A percentile compares a stretch with the other conserved stretches of the same genome.
Evolutionary conservation across 64 coral and sea anemone species (phyloP).

Genomic region (Trachythela sp.): DNA sequence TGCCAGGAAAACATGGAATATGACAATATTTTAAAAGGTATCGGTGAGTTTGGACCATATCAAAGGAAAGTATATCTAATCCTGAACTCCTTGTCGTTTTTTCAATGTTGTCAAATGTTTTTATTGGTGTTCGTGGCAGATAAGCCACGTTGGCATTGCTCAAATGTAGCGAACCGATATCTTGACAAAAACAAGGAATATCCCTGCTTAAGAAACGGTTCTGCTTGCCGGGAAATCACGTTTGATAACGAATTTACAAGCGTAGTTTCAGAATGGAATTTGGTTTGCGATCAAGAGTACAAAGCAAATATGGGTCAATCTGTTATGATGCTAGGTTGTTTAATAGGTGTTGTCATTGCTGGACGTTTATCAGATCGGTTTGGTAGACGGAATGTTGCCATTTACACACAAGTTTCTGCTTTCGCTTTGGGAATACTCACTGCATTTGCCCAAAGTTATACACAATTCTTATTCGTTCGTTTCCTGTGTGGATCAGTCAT

Average conservation of each 20-base stretch:
- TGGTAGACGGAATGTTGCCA: not conserved
- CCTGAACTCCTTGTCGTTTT: not conserved
- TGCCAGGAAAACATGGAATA: not conserved
- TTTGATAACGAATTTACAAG: not conserved
- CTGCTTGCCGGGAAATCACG: not conserved
- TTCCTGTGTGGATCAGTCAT: not conserved
- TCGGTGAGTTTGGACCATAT: not conserved
- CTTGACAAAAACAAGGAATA: not conserved
- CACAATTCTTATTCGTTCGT: not conserved
- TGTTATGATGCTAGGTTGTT: not conserved
- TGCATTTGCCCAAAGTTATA: not conserved
- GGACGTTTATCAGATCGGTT: not conserved
- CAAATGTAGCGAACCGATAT: not conserved
- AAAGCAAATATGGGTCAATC: not conserved
- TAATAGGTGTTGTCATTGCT: not conserved
- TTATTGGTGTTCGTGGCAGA: not conserved
- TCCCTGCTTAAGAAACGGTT: slow-evolving; percentile 3
- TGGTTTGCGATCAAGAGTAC: not conserved
- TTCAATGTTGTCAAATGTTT: slow-evolving; percentile 17
- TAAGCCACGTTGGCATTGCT: not conserved
- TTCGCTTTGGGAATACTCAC: not conserved
- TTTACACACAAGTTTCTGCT: not conserved
- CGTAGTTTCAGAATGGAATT: not conserved
- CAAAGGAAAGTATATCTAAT: not conserved
- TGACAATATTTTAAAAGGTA: not conserved